Evolutionary conservation across 2,113 vertebrate genomes (phyloP), one percentile per base, ranked within the genome.

Genomic region (Heloderma charlesbogerti): DNA sequence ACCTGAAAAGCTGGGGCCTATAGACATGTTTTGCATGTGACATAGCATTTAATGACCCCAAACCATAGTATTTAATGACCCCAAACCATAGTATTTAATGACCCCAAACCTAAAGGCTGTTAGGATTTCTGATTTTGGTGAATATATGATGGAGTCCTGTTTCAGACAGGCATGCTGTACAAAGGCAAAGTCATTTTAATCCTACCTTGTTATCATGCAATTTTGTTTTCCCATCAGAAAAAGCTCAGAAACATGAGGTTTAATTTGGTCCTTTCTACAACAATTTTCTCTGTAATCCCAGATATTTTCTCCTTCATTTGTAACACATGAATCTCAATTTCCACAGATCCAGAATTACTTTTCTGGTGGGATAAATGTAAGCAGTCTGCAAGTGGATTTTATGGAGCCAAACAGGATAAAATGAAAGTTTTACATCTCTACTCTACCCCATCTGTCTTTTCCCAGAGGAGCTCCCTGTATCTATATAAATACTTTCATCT

Each of bases 381-480:
- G 69, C 72, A 89, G 40, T n/a, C 72, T 74, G 90, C 86, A 92
- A 90, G 89, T 0, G 8, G 88, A 79, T 89, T 93, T 84, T 51
- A 48, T 89, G 40, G 88, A 93, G 90, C 91, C 92, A 75, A 48
- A 71, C 2, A 22, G 88, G 93, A 91, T 90, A 94, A 87, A 90
- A 89, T 63, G 34, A 54, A 79, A 34, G 60, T 2, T 63, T 10
- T 16, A 85, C 89, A 88, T 77, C 6, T 3, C 79, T 4, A 40
- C 86, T 91, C 78, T 92, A 90, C 92, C 92, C 95, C 93, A 27
- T 45, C 34, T 45, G 57, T 91, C 92, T 86, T 85, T 89, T 34
- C 51, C 9, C 0, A 0, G 85, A 78, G 16, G 4, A 72, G 87
- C 72, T 93, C 79, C 54, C 86, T 4, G 1, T 0, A 1, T 88